phyloP scores from a whole-genome alignment of 2,888 invertebrate species.

The Lamellibrachia satsuma region DNA sequence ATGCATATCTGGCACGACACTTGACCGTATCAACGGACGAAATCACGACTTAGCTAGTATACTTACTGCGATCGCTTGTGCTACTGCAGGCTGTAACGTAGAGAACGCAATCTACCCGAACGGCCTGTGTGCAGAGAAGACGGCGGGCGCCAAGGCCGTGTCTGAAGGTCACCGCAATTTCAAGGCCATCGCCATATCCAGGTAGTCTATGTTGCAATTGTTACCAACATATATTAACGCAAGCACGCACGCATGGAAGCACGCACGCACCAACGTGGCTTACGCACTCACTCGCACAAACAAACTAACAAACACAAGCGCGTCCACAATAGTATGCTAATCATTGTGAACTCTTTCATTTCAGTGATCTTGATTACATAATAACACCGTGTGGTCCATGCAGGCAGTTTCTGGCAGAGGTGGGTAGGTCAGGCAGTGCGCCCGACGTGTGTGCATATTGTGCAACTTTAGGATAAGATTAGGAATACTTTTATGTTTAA shows the following conservation, averaged over 20 bases:
- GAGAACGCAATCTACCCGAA: constrained; percentile 84
- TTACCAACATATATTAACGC: neutral
- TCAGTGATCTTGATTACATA: constrained; percentile 22
- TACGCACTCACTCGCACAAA: too few relatives aligned
- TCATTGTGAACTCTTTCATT: neutral
- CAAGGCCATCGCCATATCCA: constrained; percentile 70
- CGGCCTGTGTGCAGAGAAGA: constrained; percentile 85
- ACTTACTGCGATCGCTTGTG: neutral
- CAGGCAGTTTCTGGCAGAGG: constrained; percentile 72
- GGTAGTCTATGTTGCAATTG: constrained; percentile 31
- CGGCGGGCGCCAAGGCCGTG: constrained; percentile 83
- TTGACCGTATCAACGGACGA: too few relatives aligned
- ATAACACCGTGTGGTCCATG: constrained; percentile 84
- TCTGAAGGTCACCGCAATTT: constrained; percentile 81
- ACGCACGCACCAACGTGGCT: too few relatives aligned
- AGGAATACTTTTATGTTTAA: too few relatives aligned
- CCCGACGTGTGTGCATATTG: too few relatives aligned
- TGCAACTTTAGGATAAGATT: too few relatives aligned
- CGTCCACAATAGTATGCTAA: neutral
- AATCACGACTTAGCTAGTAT: neutral
- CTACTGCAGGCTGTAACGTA: constrained; percentile 81
- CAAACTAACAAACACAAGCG: too few relatives aligned
- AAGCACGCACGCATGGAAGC: too few relatives aligned
- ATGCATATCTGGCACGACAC: too few relatives aligned
- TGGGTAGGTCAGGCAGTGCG: constrained; percentile 18